These are phyloP conservation scores for Beris chalybata DNA, from an alignment of 2,888 invertebrate genomes.

Conservation along the genomic window DNA sequence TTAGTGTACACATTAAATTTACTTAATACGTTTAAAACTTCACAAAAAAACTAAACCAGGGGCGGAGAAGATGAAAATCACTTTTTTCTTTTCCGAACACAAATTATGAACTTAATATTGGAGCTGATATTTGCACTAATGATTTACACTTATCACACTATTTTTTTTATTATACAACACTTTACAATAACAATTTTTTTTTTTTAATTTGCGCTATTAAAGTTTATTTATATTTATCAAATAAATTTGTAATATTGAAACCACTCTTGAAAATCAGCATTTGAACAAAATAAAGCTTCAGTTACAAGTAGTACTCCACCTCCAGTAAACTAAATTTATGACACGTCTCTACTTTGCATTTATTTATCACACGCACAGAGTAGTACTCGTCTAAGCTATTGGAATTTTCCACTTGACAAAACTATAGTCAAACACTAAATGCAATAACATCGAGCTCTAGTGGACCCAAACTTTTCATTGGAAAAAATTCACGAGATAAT, in stretches of 20 bases:
- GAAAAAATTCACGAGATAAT: slow-evolving; percentile 30
- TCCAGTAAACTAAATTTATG: background rate
- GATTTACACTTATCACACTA: background rate
- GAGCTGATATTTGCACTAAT: background rate
- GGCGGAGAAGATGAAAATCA: background rate
- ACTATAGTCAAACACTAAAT: slow-evolving; percentile 31
- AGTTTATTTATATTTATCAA: slow-evolving; percentile 27
- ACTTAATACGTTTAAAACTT: slow-evolving; percentile 16
- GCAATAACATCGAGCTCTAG: background rate
- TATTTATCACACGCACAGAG: slow-evolving; percentile 21
- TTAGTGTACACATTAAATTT: slow-evolving; percentile 34
- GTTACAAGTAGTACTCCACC: slow-evolving; percentile 9
- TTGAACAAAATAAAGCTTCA: slow-evolving; percentile 6
- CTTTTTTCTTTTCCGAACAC: background rate
- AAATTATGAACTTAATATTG: background rate
- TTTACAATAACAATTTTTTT: background rate
- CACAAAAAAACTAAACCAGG: slow-evolving; percentile 8
- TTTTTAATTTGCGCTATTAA: slow-evolving; percentile 1
- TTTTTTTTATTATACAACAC: slow-evolving; percentile 26
- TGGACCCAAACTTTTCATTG: background rate
- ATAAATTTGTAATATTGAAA: slow-evolving; percentile 14
- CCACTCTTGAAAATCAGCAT: slow-evolving; percentile 28
- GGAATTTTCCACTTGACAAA: slow-evolving; percentile 37
- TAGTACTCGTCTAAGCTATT: slow-evolving; percentile 11
- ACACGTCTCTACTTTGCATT: slow-evolving; percentile 30